phyloP scores from a whole-genome alignment of 2,888 invertebrate species.

The Netelia inedita region DNA sequence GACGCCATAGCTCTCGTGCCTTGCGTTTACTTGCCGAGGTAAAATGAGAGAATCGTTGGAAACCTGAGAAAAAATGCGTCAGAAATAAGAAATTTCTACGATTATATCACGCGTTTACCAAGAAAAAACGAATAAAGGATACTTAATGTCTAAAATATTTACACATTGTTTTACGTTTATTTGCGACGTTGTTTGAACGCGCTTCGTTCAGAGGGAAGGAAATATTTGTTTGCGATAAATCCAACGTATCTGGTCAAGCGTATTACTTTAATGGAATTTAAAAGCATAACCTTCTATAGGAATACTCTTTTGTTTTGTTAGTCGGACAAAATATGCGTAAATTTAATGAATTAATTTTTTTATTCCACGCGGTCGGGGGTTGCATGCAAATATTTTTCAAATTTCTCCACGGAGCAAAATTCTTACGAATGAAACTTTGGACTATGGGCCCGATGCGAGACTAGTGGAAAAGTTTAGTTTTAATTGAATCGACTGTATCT shows the following conservation, averaged over 20 bases:
- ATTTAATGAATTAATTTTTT: background rate
- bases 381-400: background rate
- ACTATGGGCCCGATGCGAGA: background rate
- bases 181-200: no score
- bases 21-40: background rate
- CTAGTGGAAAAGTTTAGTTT: slow-evolving; percentile 15
- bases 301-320: no score
- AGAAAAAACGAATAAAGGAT: background rate
- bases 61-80: background rate
- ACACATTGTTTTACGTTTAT: no score
- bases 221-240: no score
- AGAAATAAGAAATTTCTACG: background rate
- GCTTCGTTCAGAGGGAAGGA: no score
- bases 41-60: slow-evolving; percentile 7
- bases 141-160: no score
- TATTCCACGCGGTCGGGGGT: background rate
- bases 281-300: no score
- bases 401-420: background rate
- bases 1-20: slow-evolving; percentile 5
- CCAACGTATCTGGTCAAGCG: no score
- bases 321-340: no score
- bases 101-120: background rate
- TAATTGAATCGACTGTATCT: slow-evolving; percentile 40
- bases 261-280: no score
- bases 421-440: background rate